These are phyloP conservation scores for Limnodromus scolopaceus DNA, from an alignment of 2,797 vertebrate species.

Conservation along the genomic window DNA sequence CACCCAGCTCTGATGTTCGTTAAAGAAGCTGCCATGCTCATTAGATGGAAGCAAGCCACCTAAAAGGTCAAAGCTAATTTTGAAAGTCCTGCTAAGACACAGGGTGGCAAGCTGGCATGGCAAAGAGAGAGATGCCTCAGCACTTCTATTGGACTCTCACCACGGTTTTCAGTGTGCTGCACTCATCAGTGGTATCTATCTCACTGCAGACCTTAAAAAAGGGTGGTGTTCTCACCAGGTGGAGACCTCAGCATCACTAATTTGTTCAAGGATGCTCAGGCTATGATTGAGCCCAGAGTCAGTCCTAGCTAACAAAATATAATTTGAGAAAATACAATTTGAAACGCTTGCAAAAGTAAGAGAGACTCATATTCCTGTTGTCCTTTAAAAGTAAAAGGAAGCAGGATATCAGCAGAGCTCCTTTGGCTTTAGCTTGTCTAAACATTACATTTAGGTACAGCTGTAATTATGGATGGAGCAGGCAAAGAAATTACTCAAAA, in stretches of 20 bases:
- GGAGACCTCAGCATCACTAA: neutral
- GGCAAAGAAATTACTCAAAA: neutral
- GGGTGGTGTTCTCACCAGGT: neutral
- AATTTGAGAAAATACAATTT: neutral
- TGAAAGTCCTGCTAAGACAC: neutral
- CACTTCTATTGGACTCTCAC: neutral
- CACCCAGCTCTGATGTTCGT: neutral
- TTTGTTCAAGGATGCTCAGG: neutral
- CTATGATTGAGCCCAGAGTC: neutral
- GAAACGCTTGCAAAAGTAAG: neutral
- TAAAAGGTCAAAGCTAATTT: constrained; percentile 60
- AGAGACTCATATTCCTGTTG: neutral
- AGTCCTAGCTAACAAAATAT: neutral
- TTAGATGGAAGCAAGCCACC: constrained; percentile 42
- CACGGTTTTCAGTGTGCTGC: neutral
- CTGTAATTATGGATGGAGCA: neutral
- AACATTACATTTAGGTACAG: neutral
- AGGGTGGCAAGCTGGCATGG: neutral
- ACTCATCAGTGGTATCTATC: neutral
- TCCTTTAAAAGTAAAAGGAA: neutral
- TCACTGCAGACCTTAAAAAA: neutral
- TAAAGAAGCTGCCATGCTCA: constrained; percentile 36
- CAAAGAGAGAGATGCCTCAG: neutral
- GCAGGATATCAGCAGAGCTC: neutral
- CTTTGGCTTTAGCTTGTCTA: neutral